Evolutionary conservation across 1,140 invertebrate genomes (phyloP).

Genomic region (Lepidurus arcticus): DNA sequence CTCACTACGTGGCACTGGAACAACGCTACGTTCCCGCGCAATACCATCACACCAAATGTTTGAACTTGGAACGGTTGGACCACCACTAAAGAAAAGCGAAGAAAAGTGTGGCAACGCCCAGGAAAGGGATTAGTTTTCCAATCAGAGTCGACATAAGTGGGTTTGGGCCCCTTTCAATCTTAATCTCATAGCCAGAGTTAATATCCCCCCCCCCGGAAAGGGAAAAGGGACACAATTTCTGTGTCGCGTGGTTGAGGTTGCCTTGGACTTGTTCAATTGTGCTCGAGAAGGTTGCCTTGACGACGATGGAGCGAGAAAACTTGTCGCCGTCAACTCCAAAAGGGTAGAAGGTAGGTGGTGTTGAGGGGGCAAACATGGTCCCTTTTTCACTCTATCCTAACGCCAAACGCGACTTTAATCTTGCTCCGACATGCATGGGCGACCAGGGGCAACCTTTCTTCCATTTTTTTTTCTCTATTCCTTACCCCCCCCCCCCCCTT

Average conservation of each 20-base stretch:
- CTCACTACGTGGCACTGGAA: neutral
- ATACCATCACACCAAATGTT: neutral
- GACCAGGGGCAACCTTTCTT: neutral
- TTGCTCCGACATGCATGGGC: neutral
- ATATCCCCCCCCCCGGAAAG: neutral
- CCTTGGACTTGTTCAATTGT: neutral
- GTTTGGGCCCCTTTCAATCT: neutral
- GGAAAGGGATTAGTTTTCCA: too few relatives aligned
- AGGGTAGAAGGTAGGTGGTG: neutral
- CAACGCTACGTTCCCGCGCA: constrained; percentile 12
- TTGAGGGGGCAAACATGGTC: neutral
- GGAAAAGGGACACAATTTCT: neutral
- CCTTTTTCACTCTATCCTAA: neutral
- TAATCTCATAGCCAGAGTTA: too few relatives aligned
- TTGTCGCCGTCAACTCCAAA: constrained; percentile 4
- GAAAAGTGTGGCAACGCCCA: neutral
- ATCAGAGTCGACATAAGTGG: too few relatives aligned
- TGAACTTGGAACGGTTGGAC: constrained; percentile 10
- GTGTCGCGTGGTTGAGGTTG: neutral
- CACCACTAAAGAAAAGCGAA: neutral
- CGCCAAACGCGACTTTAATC: neutral
- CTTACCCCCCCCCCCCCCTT: neutral
- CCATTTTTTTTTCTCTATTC: neutral
- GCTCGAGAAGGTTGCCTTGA: constrained; percentile 11
- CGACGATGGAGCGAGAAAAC: constrained; percentile 21